Percentiles rank a stretch among this genome's conserved stretches.
These are phyloP conservation scores for Neotoma lepida DNA, from an alignment of 2,113 vertebrate genomes.

Conservation along the genomic window DNA sequence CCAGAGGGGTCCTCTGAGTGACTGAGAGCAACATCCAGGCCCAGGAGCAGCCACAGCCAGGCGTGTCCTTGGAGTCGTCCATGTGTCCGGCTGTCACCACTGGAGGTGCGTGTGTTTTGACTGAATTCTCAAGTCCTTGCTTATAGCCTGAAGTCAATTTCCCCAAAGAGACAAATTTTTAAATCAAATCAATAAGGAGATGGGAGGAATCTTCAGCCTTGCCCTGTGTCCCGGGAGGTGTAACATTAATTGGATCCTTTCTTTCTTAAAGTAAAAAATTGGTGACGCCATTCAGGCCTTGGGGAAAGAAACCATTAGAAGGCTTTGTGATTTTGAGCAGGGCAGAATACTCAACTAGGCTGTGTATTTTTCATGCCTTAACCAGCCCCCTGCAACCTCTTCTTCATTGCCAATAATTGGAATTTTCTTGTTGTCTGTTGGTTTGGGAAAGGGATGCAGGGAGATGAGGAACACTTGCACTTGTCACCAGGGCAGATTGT, in stretches of 20 bases:
- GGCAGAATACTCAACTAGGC: not conserved
- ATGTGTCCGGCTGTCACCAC: not conserved
- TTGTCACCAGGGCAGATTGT: not conserved
- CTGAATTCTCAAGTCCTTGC: slow-evolving; percentile 70
- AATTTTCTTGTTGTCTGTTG: slow-evolving; percentile 49
- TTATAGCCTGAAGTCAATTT: slow-evolving; percentile 69
- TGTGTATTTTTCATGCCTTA: slow-evolving; percentile 52
- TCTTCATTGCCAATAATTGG: not conserved
- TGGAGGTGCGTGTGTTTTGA: slow-evolving; percentile 76
- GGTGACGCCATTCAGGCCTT: slow-evolving; percentile 20
- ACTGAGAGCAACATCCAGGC: not conserved
- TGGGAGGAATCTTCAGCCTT: slow-evolving; percentile 59
- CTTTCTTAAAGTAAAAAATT: slow-evolving; percentile 66
- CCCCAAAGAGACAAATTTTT: slow-evolving; percentile 53
- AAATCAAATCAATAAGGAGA: slow-evolving; percentile 74
- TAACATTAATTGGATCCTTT: slow-evolving; percentile 75
- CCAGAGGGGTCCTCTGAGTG: slow-evolving; percentile 30
- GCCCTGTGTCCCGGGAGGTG: slow-evolving; percentile 64
- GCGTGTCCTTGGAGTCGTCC: slow-evolving; percentile 67
- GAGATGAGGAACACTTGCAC: not conserved
- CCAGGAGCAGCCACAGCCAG: slow-evolving; percentile 46
- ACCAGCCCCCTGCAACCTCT: not conserved
- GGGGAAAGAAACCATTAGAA: not conserved
- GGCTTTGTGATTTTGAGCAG: not conserved
- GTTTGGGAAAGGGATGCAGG: not conserved